Percentiles rank a stretch among this genome's conserved stretches.
phyloP scores from a whole-genome alignment of 2,797 vertebrate genomes.

The Lacerta bilineata region DNA sequence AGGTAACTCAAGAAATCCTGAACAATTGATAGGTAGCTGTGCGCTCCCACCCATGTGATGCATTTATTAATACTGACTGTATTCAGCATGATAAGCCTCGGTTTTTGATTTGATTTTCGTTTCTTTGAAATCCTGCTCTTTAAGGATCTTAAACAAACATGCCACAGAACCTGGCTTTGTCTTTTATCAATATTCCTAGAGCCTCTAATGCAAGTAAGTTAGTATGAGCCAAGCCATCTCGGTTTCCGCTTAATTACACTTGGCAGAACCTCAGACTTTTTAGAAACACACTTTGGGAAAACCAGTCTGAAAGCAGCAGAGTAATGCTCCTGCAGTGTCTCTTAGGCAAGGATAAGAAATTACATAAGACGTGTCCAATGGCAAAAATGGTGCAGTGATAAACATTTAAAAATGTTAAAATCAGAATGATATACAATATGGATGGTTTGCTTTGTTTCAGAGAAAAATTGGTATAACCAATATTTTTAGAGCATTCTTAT shows the following conservation, averaged over 20 bases:
- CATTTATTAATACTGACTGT: background rate
- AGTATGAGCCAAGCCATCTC: background rate
- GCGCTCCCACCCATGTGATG: too few species aligned
- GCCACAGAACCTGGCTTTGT: background rate
- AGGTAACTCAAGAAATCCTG: background rate
- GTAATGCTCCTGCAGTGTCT: background rate
- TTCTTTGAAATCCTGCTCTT: background rate
- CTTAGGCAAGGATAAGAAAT: background rate
- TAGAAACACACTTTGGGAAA: background rate
- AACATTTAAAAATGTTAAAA: background rate
- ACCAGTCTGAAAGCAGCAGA: background rate
- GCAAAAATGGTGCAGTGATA: background rate
- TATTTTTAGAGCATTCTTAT: too few species aligned
- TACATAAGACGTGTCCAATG: background rate
- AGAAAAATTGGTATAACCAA: too few species aligned
- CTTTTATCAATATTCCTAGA: conserved; percentile 10
- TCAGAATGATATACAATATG: background rate
- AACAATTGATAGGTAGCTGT: background rate
- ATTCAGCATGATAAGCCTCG: background rate
- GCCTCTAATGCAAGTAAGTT: background rate
- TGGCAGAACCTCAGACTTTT: conserved; percentile 1
- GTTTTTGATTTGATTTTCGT: background rate
- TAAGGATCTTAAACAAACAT: background rate
- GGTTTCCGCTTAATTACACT: conserved; percentile 22
- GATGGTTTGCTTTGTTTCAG: too few species aligned